Evolutionary conservation across 1,140 invertebrate genomes (phyloP).

Genomic region (Centruroides vittatus): DNA sequence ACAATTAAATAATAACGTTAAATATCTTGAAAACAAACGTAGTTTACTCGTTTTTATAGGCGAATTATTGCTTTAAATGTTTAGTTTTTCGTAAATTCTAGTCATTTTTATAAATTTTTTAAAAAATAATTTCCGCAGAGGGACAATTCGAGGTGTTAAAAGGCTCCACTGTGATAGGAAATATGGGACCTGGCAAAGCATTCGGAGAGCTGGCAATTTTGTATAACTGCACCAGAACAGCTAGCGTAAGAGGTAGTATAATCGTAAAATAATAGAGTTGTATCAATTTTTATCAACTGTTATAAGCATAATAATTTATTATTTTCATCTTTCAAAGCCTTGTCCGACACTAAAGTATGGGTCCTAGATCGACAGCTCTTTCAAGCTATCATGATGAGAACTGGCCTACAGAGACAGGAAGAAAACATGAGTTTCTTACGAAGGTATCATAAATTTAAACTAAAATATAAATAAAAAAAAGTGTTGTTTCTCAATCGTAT

Average conservation of each 20-base stretch:
- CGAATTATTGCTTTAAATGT: too few relatives aligned
- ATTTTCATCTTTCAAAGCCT: constrained; percentile 40
- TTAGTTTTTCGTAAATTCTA: too few relatives aligned
- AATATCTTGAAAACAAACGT: too few relatives aligned
- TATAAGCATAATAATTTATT: constrained; percentile 5
- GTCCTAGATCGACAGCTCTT: constrained; percentile 96
- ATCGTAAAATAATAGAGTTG: constrained; percentile 5
- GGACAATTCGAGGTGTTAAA: constrained; percentile 92
- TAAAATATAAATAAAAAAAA: too few relatives aligned
- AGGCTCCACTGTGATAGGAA: constrained; percentile 84
- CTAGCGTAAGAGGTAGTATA: constrained; percentile 71
- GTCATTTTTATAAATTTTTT: too few relatives aligned
- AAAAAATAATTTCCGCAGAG: constrained; percentile 45
- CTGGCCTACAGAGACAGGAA: constrained; percentile 84
- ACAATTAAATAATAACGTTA: too few relatives aligned
- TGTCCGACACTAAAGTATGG: constrained; percentile 89
- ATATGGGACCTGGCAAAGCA: constrained; percentile 85
- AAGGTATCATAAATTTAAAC: constrained; percentile 46
- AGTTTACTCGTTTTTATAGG: too few relatives aligned
- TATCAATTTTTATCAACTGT: constrained; percentile 5
- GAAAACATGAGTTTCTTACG: constrained; percentile 96
- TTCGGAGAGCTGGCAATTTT: constrained; percentile 97
- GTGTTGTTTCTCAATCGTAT: too few relatives aligned
- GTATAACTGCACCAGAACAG: constrained; percentile 97
- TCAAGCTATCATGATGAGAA: constrained; percentile 99